Percentiles rank a stretch among this genome's conserved stretches.
Evolutionary conservation across 2,888 invertebrate genomes (phyloP).

Genomic region (Tortrix viridana): DNA sequence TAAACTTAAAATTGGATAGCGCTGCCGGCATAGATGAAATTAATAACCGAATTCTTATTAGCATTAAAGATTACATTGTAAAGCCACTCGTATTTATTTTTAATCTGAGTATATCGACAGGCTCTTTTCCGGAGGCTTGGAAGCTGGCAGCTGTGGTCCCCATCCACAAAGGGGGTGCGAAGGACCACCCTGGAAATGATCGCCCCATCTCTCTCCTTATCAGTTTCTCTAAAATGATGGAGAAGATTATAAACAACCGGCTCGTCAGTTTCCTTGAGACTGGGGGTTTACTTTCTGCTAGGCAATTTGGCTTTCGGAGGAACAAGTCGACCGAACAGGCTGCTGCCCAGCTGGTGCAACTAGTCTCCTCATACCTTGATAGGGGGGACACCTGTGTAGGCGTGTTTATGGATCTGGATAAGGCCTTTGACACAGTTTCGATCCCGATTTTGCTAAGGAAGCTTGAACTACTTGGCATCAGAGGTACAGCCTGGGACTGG

Average conservation of each 20-base stretch:
- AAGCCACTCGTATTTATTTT: neutral
- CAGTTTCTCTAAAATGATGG: neutral
- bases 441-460: neutral
- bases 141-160: neutral
- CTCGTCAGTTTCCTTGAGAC: neutral
- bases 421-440: too few species aligned
- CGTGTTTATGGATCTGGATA: too few species aligned
- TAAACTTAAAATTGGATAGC: slow-evolving; percentile 20
- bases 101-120: neutral
- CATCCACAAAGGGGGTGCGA: neutral
- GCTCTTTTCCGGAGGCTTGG: neutral
- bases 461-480: neutral
- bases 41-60: neutral
- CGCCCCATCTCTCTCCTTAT: neutral
- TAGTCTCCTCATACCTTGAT: neutral
- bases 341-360: neutral
- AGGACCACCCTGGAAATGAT: neutral
- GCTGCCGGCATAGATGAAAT: neutral
- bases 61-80: neutral
- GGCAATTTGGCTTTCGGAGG: neutral
- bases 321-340: neutral
- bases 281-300: neutral
- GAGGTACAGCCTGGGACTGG: neutral
- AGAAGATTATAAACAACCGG: slow-evolving; percentile 7
- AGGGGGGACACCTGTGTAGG: neutral